phyloP scores from a whole-genome alignment of 2,888 invertebrate genomes.

The Stenolophus ochropezus region DNA sequence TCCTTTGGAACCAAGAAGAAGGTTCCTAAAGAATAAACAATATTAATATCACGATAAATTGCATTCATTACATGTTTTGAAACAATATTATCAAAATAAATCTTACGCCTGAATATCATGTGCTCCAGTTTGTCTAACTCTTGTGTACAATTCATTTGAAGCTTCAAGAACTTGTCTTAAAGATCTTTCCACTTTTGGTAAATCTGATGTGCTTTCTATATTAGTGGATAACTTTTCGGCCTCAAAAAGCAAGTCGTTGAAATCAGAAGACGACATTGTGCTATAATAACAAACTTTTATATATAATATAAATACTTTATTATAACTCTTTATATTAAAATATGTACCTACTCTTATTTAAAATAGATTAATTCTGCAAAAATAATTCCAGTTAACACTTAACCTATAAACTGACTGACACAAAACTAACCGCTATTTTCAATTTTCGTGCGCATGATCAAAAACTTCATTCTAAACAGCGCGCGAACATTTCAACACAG shows the following conservation, averaged over 20 bases:
- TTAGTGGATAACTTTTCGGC: slow-evolving; percentile 94
- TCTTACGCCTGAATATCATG: slow-evolving; percentile 95
- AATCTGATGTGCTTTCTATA: slow-evolving; percentile 88
- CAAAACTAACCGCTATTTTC: slow-evolving; percentile 2
- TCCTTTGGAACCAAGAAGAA: slow-evolving; percentile 92
- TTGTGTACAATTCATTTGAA: slow-evolving; percentile 90
- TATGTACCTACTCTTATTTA: neutral
- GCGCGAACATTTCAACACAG: too few species aligned
- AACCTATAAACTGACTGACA: neutral
- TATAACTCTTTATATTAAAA: neutral
- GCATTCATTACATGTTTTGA: neutral
- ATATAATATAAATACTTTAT: too few species aligned
- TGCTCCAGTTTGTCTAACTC: slow-evolving; percentile 89
- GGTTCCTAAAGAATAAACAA: slow-evolving; percentile 78
- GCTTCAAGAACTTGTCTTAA: slow-evolving; percentile 94
- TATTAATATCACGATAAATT: slow-evolving; percentile 42
- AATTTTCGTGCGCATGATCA: neutral
- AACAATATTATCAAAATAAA: slow-evolving; percentile 6
- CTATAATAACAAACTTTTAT: too few species aligned
- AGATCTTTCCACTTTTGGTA: slow-evolving; percentile 91
- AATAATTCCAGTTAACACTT: neutral
- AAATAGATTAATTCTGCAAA: neutral
- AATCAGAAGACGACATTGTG: slow-evolving; percentile 75
- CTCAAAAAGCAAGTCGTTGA: slow-evolving; percentile 90
- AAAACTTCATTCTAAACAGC: too few species aligned